Evolutionary conservation across 2,888 invertebrate species (phyloP).

Genomic region (Platycheirus albimanus): DNA sequence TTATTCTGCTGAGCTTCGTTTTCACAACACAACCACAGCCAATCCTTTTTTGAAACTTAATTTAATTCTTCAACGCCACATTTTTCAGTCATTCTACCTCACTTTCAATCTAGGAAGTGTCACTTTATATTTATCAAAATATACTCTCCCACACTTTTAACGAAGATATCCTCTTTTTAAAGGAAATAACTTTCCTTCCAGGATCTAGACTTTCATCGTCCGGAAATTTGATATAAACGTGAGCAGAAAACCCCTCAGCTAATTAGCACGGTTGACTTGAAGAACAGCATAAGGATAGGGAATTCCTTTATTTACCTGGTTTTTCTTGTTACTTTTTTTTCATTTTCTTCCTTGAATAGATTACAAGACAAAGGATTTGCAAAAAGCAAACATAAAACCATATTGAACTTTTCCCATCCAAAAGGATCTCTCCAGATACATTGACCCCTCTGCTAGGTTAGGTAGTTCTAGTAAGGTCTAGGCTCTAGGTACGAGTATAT

Average conservation of each 20-base stretch:
- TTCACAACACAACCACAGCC: no score
- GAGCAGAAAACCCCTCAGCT: conserved; percentile 44
- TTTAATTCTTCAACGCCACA: no score
- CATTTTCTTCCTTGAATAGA: conserved; percentile 13
- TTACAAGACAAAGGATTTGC: conserved; percentile 35
- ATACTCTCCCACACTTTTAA: conserved; percentile 6
- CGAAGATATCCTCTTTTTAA: conserved; percentile 20
- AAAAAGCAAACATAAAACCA: conserved; percentile 28
- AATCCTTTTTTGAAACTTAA: no score
- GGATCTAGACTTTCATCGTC: conserved; percentile 12
- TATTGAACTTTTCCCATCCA: conserved; percentile 61
- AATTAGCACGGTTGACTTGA: conserved; percentile 41
- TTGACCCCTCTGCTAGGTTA: conserved; percentile 55
- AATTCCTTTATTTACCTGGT: conserved; percentile 40
- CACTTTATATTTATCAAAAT: neutral
- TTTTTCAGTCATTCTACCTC: neutral
- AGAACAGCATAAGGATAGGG: no score
- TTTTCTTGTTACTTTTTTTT: no score
- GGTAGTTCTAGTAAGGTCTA: neutral
- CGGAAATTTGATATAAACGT: conserved; percentile 59
- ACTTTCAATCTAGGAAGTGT: conserved; percentile 25
- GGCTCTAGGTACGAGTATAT: neutral
- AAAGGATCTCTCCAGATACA: conserved; percentile 29
- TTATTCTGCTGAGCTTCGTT: no score
- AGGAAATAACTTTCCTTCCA: conserved; percentile 9